phyloP scores from a whole-genome alignment of 2,113 vertebrate genomes.

The Corythoichthys haematopterus region DNA sequence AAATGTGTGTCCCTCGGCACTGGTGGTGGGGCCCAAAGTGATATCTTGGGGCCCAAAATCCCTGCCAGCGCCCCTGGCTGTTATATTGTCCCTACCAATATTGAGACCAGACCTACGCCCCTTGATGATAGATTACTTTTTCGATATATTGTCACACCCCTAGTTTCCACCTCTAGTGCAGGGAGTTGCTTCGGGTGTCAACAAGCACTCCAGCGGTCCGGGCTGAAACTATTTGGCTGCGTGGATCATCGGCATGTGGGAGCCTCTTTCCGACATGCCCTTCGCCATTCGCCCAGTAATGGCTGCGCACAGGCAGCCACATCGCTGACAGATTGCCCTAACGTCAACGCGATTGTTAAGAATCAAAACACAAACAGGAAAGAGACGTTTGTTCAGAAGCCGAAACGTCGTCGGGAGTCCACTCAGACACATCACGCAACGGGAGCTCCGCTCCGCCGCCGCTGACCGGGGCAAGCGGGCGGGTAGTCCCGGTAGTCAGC shows the following conservation, averaged over 20 bases:
- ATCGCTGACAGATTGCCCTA: conserved; percentile 55
- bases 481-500: conserved; percentile 56
- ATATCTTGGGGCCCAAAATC: no score
- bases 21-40: no score
- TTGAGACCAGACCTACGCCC: no score
- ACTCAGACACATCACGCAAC: neutral
- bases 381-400: neutral
- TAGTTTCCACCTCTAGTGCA: no score
- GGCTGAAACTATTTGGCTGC: conserved; percentile 46
- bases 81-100: no score
- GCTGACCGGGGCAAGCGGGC: neutral
- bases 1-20: no score
- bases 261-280: conserved; percentile 45
- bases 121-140: no score
- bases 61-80: no score
- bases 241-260: conserved; percentile 36
- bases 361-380: neutral
- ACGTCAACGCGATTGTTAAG: conserved; percentile 32
- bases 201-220: conserved; percentile 24
- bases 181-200: neutral
- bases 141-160: no score
- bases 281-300: conserved; percentile 60
- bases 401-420: neutral
- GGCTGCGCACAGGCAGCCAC: conserved; percentile 50
- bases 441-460: neutral